A percentile compares a stretch with the other conserved stretches of the same genome.
Evolutionary conservation across 2,797 vertebrate species (phyloP).

Genomic region (Anguilla marmorata): DNA sequence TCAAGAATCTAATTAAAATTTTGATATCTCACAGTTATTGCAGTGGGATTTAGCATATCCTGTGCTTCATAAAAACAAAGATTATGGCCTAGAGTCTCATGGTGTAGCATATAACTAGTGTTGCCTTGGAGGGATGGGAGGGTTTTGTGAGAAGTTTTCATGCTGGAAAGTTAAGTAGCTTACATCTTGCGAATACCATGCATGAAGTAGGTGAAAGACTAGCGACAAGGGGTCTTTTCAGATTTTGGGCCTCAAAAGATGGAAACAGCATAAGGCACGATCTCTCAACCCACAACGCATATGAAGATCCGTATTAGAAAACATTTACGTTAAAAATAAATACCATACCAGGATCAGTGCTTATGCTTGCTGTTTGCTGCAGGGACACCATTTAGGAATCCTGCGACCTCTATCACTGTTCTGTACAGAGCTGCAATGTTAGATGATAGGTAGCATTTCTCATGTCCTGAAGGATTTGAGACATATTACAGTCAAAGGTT

Average conservation of each 20-base stretch:
- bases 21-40: not conserved
- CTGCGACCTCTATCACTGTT: not conserved
- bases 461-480: no score
- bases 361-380: not conserved
- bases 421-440: no score
- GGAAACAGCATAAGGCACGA: not conserved
- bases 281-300: not conserved
- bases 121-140: not conserved
- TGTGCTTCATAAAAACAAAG: not conserved
- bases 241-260: not conserved
- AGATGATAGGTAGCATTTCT: no score
- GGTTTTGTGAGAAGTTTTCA: not conserved
- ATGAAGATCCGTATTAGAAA: not conserved
- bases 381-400: no score
- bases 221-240: not conserved
- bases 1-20: not conserved
- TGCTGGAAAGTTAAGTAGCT: not conserved
- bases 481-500: no score
- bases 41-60: not conserved
- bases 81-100: not conserved
- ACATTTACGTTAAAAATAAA: not conserved
- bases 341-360: not conserved
- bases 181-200: not conserved
- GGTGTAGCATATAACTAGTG: not conserved
- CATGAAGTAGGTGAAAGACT: not conserved